Evolutionary conservation across 2,797 vertebrate species (phyloP).

Genomic region (Crocidura indochinensis): DNA sequence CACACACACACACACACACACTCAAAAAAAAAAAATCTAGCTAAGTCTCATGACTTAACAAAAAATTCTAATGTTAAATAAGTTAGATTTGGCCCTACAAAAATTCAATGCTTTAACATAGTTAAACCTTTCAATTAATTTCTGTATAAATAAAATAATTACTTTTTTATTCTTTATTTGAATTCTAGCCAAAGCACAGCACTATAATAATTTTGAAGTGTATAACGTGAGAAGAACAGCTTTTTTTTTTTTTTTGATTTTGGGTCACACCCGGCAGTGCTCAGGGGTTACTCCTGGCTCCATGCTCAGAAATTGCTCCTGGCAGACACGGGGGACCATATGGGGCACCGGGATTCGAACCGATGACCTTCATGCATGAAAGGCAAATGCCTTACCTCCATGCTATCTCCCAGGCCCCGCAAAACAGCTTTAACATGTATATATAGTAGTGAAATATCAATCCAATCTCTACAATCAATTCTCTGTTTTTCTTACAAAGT

Average conservation of each 20-base stretch:
- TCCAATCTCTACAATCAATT: background rate
- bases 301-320: no score
- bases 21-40: background rate
- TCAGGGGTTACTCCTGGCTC: no score
- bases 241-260: no score
- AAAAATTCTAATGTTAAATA: constrained; percentile 38
- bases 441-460: constrained; percentile 29
- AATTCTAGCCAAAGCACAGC: constrained; percentile 56
- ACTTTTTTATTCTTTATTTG: constrained; percentile 30
- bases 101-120: constrained; percentile 35
- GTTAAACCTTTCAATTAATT: constrained; percentile 60
- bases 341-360: no score
- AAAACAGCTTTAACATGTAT: constrained; percentile 33
- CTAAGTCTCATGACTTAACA: constrained; percentile 3
- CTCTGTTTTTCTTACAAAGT: constrained; percentile 29
- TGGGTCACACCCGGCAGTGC: no score
- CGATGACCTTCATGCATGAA: no score
- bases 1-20: background rate
- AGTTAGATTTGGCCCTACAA: constrained; percentile 33
- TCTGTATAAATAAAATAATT: constrained; percentile 57
- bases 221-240: constrained; percentile 11
- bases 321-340: no score
- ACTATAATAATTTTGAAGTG: constrained; percentile 37
- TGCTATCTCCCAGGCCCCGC: no score
- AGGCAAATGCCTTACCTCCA: no score